Evolutionary conservation across 2,113 vertebrate genomes (phyloP).

Genomic region (Toxotes jaculatrix): DNA sequence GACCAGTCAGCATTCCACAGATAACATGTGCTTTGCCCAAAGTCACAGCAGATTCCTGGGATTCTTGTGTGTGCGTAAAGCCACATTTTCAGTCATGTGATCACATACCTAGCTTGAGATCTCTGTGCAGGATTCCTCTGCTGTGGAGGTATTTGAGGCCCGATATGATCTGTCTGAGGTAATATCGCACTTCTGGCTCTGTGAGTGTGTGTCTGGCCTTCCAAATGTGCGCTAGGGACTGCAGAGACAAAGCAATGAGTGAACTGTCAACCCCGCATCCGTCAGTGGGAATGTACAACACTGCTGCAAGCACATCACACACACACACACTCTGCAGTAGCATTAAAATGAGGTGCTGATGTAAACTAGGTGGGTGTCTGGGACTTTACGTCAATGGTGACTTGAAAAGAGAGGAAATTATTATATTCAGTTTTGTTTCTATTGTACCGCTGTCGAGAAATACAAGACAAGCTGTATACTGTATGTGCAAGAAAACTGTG

Average conservation of each 20-base stretch:
- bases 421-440: not conserved
- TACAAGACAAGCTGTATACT: not conserved
- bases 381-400: not conserved
- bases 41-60: slow-evolving; percentile 69
- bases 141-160: slow-evolving; percentile 97
- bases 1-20: slow-evolving; percentile 61
- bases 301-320: not conserved
- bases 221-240: slow-evolving; percentile 99
- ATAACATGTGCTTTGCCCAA: slow-evolving; percentile 27
- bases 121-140: slow-evolving; percentile 94
- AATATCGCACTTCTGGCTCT: slow-evolving; percentile 97
- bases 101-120: slow-evolving; percentile 94
- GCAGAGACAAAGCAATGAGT: slow-evolving; percentile 54
- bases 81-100: not conserved
- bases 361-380: not conserved
- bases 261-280: slow-evolving; percentile 20
- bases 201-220: slow-evolving; percentile 96
- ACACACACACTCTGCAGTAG: not conserved
- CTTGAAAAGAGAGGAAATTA: not conserved
- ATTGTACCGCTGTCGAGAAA: not conserved
- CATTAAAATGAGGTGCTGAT: not conserved
- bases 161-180: slow-evolving; percentile 96
- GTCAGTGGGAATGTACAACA: slow-evolving; percentile 24
- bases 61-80: slow-evolving; percentile 20
- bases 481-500: not conserved